A percentile compares a stretch with the other conserved stretches of the same genome.
phyloP scores from a whole-genome alignment of 2,797 vertebrate species.

The Alauda arvensis region DNA sequence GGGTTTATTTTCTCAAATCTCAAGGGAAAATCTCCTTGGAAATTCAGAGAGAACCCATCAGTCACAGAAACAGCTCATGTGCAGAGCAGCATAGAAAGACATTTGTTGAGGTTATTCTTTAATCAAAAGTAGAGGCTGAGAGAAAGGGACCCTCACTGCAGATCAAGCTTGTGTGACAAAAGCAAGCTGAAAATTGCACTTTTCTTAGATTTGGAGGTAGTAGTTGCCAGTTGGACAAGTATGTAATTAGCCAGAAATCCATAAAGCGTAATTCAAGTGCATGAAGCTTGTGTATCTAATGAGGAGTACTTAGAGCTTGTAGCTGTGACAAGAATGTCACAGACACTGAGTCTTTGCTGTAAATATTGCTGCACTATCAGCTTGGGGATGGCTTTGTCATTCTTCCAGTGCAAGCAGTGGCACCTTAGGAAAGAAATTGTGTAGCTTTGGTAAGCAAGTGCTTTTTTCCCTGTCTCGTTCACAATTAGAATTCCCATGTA shows the following conservation, averaged over 20 bases:
- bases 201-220: background rate
- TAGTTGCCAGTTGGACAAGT: background rate
- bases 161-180: background rate
- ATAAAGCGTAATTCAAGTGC: background rate
- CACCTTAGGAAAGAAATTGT: background rate
- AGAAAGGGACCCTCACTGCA: background rate
- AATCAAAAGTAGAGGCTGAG: background rate
- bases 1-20: background rate
- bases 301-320: background rate
- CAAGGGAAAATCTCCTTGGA: background rate
- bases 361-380: background rate
- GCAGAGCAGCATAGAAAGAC: background rate
- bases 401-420: background rate
- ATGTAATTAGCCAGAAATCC: background rate
- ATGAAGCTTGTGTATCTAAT: background rate
- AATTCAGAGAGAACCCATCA: background rate
- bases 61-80: background rate
- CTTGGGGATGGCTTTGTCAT: background rate
- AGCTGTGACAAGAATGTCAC: background rate
- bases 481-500: background rate
- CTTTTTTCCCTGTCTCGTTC: background rate
- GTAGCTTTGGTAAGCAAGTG: background rate
- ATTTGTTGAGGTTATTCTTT: background rate
- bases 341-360: accelerated
- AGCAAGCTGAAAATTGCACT: accelerated